Percentiles rank a stretch among this genome's conserved stretches.
These are phyloP conservation scores for Mus pahari DNA, from an alignment of 2,113 vertebrate genomes.

Conservation along the genomic window DNA sequence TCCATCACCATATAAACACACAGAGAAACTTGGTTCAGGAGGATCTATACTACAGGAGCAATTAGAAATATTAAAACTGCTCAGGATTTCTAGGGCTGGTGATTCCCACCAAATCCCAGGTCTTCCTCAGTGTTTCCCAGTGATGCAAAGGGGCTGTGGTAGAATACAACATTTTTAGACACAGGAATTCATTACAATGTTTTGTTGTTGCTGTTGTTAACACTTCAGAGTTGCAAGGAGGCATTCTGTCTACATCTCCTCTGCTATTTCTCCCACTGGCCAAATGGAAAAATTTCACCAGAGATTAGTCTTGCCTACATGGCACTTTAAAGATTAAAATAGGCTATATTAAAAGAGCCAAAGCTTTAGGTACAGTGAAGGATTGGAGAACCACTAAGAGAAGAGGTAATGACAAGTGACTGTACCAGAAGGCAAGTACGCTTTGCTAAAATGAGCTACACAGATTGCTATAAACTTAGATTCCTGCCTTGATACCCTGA, in stretches of 20 bases:
- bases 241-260: constrained; percentile 50
- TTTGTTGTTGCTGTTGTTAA: not conserved
- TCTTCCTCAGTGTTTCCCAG: constrained; percentile 1
- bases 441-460: constrained; percentile 43
- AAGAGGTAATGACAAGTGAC: constrained; percentile 65
- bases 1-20: not conserved
- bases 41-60: not conserved
- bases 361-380: constrained; percentile 65
- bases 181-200: not conserved
- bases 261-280: constrained; percentile 59
- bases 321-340: constrained; percentile 81
- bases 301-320: constrained; percentile 76
- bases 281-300: constrained; percentile 79
- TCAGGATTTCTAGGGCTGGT: constrained; percentile 47
- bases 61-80: not conserved
- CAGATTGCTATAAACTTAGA: constrained; percentile 48
- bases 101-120: constrained; percentile 41
- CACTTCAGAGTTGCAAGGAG: constrained; percentile 32
- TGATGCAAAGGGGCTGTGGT: not conserved
- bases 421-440: constrained; percentile 62
- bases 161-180: not conserved
- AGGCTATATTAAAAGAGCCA: constrained; percentile 50
- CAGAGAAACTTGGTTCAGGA: not conserved
- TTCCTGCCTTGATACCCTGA: constrained; percentile 52
- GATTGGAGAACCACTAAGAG: constrained; percentile 63